Percentiles rank a stretch among this genome's conserved stretches.
Conservation (phyloP, 2,797 vertebrate species). For the Thripadectes ignobilis region DNA sequence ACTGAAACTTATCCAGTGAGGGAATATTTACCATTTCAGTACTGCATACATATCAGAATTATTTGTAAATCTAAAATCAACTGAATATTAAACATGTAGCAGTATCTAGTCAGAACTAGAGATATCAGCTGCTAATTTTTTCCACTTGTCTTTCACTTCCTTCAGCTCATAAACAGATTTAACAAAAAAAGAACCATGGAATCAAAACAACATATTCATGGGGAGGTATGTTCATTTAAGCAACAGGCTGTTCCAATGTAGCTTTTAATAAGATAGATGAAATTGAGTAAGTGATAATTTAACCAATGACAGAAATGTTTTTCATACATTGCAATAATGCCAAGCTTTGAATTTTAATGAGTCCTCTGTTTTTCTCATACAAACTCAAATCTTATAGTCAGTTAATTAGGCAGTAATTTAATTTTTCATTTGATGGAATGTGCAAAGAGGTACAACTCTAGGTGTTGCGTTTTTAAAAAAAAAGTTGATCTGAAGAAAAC, state of each 20-base stretch:
- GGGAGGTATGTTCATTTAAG: constrained; percentile 50
- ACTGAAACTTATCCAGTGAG: not conserved
- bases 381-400: not conserved
- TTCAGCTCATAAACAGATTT: constrained; percentile 51
- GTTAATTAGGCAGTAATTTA: not conserved
- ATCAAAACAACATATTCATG: constrained; percentile 42
- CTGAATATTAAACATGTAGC: constrained; percentile 16
- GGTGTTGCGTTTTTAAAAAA: not conserved
- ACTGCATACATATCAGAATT: not conserved
- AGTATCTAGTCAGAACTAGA: constrained; percentile 26
- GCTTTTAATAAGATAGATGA: constrained; percentile 46
- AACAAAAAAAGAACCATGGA: constrained; percentile 39
- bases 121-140: constrained; percentile 47
- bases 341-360: not conserved
- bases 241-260: constrained; percentile 43
- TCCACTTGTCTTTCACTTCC: constrained; percentile 50
- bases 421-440: not conserved
- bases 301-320: constrained; percentile 38
- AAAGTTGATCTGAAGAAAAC: not conserved
- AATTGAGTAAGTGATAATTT: constrained; percentile 51
- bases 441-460: not conserved
- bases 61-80: constrained; percentile 35
- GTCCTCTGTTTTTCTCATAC: not conserved
- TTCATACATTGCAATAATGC: not conserved
- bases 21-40: constrained; percentile 24